These are phyloP conservation scores for Diabrotica undecimpunctata DNA, from an alignment of 1,140 invertebrate species.

Conservation along the genomic window DNA sequence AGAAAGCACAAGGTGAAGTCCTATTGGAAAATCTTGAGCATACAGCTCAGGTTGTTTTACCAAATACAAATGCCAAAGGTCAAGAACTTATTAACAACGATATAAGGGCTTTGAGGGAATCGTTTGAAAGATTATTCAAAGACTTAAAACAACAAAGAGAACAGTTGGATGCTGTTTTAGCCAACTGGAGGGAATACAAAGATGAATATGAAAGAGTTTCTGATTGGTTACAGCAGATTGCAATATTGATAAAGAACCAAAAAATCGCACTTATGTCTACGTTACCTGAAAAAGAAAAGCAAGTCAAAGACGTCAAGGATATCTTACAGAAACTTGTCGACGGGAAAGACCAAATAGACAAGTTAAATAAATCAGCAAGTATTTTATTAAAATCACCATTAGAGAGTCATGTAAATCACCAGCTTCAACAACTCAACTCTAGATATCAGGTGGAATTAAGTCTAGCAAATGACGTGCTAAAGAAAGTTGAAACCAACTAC, in stretches of 20 bases:
- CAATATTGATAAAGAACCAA: slow-evolving; percentile 86
- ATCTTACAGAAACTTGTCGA: slow-evolving; percentile 72
- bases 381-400: slow-evolving; percentile 76
- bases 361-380: slow-evolving; percentile 74
- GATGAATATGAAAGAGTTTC: slow-evolving; percentile 88
- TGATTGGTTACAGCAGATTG: slow-evolving; percentile 91
- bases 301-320: slow-evolving; percentile 75
- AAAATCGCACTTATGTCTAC: slow-evolving; percentile 80
- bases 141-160: slow-evolving; percentile 83
- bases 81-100: slow-evolving; percentile 80
- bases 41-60: slow-evolving; percentile 79
- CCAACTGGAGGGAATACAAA: slow-evolving; percentile 85
- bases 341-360: slow-evolving; percentile 81
- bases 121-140: slow-evolving; percentile 75
- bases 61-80: slow-evolving; percentile 74
- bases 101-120: slow-evolving; percentile 76
- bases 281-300: slow-evolving; percentile 79
- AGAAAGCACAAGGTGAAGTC: slow-evolving; percentile 85
- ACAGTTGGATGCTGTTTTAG: slow-evolving; percentile 74
- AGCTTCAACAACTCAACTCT: slow-evolving; percentile 84
- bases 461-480: slow-evolving; percentile 86
- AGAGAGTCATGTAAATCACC: slow-evolving; percentile 88
- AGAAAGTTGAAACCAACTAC: slow-evolving; percentile 86
- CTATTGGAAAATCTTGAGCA: slow-evolving; percentile 82
- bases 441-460: slow-evolving; percentile 88